Evolutionary conservation across 2,113 vertebrate genomes (phyloP), one percentile per base, ranked within the genome.

Genomic region (Seriola dumerili): DNA sequence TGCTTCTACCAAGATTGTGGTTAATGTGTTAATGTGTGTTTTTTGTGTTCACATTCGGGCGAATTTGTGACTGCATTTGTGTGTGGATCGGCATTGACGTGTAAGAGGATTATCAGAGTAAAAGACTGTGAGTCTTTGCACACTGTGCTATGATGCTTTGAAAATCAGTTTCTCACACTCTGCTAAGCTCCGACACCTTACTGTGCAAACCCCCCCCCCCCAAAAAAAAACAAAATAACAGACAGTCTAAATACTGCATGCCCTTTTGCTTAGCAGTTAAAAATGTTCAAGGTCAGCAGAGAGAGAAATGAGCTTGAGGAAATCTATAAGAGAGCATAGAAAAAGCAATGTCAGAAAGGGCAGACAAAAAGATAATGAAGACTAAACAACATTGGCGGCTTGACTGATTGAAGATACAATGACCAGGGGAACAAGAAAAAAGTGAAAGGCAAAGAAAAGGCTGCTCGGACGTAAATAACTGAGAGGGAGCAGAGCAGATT

Each of bases 61-160:
- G 3, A 50, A 83, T 83, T 65, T 68, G 50, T 13, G 32, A 34
- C 25, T 55, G 52, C 44, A 57, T 65, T 54, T 29, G 79, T 62
- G 71, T 73, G 85, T 54, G 75, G 55, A 69, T 66, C 50, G 54
- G 78, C 69, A 82, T 1, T 32, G 78, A 77, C 2, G 5, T 29
- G 12, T 92, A 90, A 92, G 89, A 93, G 89, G 92, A 92, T 94
- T 92, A 93, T 66, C 78, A 72, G 40, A 42, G 65, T 90, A 66
- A 87, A 78, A 83, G 71, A 83, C 71, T 81, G 25, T 72, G 67
- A 80, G 81, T 63, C 79, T 87, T 73, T 82, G 61, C 69, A 36
- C 12, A 8, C 65, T 86, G 55, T 61, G 63, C 57, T 78, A 89
- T 78, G 73, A 88, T 77, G 61, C 46, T 46, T 44, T 13, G 2